A percentile compares a stretch with the other conserved stretches of the same genome.
Evolutionary conservation across 2,113 vertebrate genomes (phyloP).

Genomic region (Leptobrachium ailaonicum): DNA sequence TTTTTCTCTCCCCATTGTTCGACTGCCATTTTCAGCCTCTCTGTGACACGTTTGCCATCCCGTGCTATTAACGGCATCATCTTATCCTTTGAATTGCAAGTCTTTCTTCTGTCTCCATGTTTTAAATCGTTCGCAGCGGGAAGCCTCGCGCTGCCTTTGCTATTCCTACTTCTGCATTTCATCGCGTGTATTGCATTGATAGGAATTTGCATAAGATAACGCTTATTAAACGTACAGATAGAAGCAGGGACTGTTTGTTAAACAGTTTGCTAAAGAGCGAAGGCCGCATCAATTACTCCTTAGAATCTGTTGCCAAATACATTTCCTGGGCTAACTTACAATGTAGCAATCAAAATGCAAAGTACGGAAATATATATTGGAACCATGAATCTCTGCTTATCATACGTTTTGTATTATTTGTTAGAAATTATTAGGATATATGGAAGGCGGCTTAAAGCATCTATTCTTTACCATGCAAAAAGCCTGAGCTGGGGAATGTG

Average conservation of each 20-base stretch:
- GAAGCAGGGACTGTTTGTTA: background rate
- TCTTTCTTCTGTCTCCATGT: slow-evolving; percentile 21
- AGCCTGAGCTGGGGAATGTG: background rate
- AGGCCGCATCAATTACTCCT: background rate
- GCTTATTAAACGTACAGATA: background rate
- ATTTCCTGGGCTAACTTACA: background rate
- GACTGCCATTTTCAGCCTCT: slow-evolving; percentile 24
- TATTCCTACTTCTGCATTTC: slow-evolving; percentile 3
- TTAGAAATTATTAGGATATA: background rate
- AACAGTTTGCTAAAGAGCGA: background rate
- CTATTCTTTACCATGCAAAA: background rate
- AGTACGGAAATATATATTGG: background rate
- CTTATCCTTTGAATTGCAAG: slow-evolving; percentile 24
- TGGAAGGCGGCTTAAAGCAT: background rate
- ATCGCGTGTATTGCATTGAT: background rate
- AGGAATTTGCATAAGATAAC: background rate
- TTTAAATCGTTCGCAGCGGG: slow-evolving; percentile 23
- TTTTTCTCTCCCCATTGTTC: slow-evolving; percentile 37
- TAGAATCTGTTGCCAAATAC: background rate
- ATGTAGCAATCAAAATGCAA: background rate
- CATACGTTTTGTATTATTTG: background rate
- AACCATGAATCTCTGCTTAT: background rate
- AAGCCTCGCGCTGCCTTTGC: slow-evolving; percentile 8
- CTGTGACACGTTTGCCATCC: slow-evolving; percentile 44
- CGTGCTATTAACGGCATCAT: slow-evolving; percentile 31